These are phyloP conservation scores for Pollachius pollachius DNA, from an alignment of 2,113 vertebrate species.

Conservation along the genomic window DNA sequence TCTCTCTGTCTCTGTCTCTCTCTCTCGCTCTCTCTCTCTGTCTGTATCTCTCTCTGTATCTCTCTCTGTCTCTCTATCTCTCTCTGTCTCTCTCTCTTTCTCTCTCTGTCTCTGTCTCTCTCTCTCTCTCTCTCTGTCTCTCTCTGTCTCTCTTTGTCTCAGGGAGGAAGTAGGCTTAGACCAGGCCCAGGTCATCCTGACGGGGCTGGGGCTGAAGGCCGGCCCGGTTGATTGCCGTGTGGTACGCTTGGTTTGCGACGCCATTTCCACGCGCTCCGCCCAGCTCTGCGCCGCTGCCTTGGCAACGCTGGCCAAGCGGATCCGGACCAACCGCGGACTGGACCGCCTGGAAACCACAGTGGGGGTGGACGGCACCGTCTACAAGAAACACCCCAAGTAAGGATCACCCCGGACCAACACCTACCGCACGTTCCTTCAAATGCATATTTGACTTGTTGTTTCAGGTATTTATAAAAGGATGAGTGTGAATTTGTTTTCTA, in stretches of 20 bases:
- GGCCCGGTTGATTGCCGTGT: slow-evolving; percentile 52
- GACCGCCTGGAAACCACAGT: slow-evolving; percentile 56
- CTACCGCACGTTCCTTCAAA: no score
- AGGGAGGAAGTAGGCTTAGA: slow-evolving; percentile 47
- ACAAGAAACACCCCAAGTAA: slow-evolving; percentile 70
- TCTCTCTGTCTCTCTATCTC: no score
- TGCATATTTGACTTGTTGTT: no score
- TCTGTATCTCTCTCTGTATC: no score
- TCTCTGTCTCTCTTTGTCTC: neutral
- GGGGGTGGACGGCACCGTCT: slow-evolving; percentile 77
- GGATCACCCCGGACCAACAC: neutral
- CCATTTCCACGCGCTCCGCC: slow-evolving; percentile 70
- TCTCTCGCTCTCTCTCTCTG: no score
- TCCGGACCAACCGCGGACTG: slow-evolving; percentile 65
- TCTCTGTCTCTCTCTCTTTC: no score
- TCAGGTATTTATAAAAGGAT: no score
- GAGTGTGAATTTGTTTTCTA: no score
- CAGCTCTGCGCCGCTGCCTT: slow-evolving; percentile 75
- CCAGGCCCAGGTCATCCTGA: slow-evolving; percentile 47
- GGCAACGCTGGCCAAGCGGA: slow-evolving; percentile 72
- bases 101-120: no score
- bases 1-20: no score
- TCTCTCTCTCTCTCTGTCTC: no score
- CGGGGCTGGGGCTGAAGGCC: slow-evolving; percentile 61
- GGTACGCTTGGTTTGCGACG: slow-evolving; percentile 72